Base-by-base conservation (phyloP, 2,113 vertebrate genomes). In the Penelope pileata region DNA sequence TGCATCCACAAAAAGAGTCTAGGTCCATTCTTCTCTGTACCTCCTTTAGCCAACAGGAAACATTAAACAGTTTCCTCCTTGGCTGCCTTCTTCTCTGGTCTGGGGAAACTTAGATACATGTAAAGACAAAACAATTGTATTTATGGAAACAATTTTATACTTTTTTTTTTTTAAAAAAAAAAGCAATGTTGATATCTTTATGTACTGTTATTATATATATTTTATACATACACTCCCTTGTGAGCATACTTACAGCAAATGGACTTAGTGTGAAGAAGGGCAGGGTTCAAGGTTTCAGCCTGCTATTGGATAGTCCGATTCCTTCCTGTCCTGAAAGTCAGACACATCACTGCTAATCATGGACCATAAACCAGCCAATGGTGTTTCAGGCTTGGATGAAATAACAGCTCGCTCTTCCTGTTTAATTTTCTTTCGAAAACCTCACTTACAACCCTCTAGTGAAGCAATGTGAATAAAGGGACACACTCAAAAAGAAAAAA, bases 261-360 rank as follows among this genome's bases (percentile, higher is more conserved):
- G 5, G 16, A 36, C 32, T 54, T 0, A 0, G 5, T 36, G 16
- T 29, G 29, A 62, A 66, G 24, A 86, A 83, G 34, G 4, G 10
- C 14, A 59, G 18, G 36, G 23, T 38, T 79, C 5, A 53, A 30
- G 6, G 23, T 67, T 85, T 88, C 48, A 66, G 22, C 8, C 36
- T 48, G 5, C 15, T 69, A 7, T 63, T 15, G 24, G 4, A 38
- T 18, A 74, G 14, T 22, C 12, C 32, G 16, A 7, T 21, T 36
- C 5, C 23, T 58, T 68, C 8, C 42, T 60, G 6, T 66, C 63
- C 58, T 12, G 40, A 83, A 94, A 80, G n/a, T 13, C 63, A 79
- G 32, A 16, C 10, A 51, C 4, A 79, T 36, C n/a, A 12, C 12
- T 66, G 12, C 7, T 19, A 64, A 5, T 43, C 15, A 66, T 69